Conservation (phyloP, 92 coral and sea anemone genomes). For the Porites evermanni region DNA sequence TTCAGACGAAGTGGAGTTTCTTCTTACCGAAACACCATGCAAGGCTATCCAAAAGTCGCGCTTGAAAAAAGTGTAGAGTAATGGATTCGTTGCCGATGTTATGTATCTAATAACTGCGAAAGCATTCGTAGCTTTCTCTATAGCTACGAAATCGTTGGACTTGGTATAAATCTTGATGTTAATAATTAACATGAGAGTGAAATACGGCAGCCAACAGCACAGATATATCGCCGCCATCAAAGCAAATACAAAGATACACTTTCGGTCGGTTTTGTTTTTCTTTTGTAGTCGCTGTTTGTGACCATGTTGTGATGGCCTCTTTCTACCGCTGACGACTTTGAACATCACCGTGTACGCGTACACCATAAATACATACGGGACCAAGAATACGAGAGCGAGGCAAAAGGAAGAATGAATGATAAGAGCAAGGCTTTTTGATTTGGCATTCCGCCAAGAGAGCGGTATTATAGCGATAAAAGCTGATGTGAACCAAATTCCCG, state of each 20-base stretch:
- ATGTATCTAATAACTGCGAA: slow-evolving; percentile 54
- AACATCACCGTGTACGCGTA: slow-evolving; percentile 68
- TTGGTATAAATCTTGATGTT: background rate
- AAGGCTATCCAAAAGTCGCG: slow-evolving; percentile 62
- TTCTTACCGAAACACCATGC: background rate
- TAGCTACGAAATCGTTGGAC: background rate
- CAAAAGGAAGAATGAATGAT: slow-evolving; percentile 60
- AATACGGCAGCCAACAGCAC: slow-evolving; percentile 70
- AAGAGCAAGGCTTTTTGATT: background rate
- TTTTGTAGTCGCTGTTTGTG: background rate
- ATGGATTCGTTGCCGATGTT: slow-evolving; percentile 57
- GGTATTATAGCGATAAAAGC: slow-evolving; percentile 65
- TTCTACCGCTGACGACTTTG: slow-evolving; percentile 38
- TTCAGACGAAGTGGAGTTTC: background rate
- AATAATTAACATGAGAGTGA: slow-evolving; percentile 23
- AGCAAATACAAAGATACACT: slow-evolving; percentile 55
- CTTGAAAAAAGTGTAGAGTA: slow-evolving; percentile 69
- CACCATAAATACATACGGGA: slow-evolving; percentile 68
- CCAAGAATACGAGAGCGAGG: slow-evolving; percentile 58
- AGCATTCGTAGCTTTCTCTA: background rate
- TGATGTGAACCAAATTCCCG: slow-evolving; percentile 68
- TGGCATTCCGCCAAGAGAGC: slow-evolving; percentile 45
- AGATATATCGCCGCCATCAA: slow-evolving; percentile 61
- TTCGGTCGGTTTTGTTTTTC: slow-evolving; percentile 17
- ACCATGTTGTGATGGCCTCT: background rate